Percentiles rank a stretch among this genome's conserved stretches.
These are phyloP conservation scores for Drosophila phalerata DNA, from an alignment of 2,888 invertebrate genomes.

Conservation along the genomic window DNA sequence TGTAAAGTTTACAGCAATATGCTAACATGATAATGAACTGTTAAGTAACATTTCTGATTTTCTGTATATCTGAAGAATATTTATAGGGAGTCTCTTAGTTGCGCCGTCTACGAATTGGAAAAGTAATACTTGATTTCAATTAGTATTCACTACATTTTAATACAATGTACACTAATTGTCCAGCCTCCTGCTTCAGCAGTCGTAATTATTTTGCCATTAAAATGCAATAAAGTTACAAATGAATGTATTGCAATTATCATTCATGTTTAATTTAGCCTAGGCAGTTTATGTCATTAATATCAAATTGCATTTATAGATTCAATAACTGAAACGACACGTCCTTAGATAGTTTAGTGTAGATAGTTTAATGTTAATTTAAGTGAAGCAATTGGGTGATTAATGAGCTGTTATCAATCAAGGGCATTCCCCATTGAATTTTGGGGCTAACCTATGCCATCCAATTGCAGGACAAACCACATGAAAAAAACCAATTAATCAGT, in stretches of 20 bases:
- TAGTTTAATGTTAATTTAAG: constrained; percentile 10
- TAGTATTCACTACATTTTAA: constrained; percentile 22
- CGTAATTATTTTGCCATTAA: constrained; percentile 51
- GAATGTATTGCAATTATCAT: constrained; percentile 11
- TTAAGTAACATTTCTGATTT: background rate
- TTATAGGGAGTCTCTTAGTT: constrained; percentile 4
- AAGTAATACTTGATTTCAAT: constrained; percentile 11
- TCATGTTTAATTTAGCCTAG: constrained; percentile 6
- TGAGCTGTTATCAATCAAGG: constrained; percentile 16
- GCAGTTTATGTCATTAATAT: constrained; percentile 35
- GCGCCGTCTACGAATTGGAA: background rate
- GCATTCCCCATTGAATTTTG: background rate
- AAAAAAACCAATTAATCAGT: constrained; percentile 37
- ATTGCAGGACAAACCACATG: constrained; percentile 27
- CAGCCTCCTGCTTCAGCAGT: background rate
- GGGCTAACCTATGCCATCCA: background rate
- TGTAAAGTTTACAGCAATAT: background rate
- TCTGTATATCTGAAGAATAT: background rate
- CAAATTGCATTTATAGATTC: constrained; percentile 30
- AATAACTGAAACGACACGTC: background rate
- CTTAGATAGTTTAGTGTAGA: background rate
- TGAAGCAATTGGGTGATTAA: constrained; percentile 15
- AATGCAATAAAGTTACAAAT: constrained; percentile 29
- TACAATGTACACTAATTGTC: constrained; percentile 13
- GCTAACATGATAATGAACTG: background rate